Conservation (phyloP, 2,888 invertebrate genomes). For the Leptogaster cylindrica region DNA sequence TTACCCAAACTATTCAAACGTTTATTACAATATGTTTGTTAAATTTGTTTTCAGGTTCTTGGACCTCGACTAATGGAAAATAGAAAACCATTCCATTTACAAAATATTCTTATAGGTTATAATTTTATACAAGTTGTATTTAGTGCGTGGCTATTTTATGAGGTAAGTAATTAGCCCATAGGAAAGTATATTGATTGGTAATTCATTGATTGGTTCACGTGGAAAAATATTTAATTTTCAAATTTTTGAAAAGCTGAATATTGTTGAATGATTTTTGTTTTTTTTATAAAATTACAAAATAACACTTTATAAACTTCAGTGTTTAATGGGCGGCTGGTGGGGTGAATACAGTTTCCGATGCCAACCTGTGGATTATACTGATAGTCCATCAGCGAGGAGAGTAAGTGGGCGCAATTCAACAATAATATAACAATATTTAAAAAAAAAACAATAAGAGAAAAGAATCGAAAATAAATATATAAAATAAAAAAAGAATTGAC, state of each 20-base stretch:
- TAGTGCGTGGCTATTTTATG: constrained; percentile 88
- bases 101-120: constrained; percentile 78
- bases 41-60: constrained; percentile 67
- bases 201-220: not conserved
- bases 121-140: constrained; percentile 90
- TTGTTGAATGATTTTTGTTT: not conserved
- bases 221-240: constrained; percentile 42
- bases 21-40: not conserved
- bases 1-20: too few species aligned
- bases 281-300: constrained; percentile 46
- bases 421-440: too few species aligned
- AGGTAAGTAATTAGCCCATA: constrained; percentile 68
- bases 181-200: not conserved
- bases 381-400: constrained; percentile 79
- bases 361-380: constrained; percentile 89
- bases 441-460: too few species aligned
- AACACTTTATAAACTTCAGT: constrained; percentile 65
- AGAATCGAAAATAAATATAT: too few species aligned
- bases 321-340: constrained; percentile 90
- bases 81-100: constrained; percentile 85
- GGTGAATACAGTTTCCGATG: constrained; percentile 86
- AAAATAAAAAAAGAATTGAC: not conserved
- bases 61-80: constrained; percentile 92
- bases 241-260: constrained; percentile 40
- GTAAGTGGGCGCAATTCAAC: constrained; percentile 70